Base-by-base conservation (phyloP, 2,888 invertebrate genomes). In the Limnephilus rhombicus region DNA sequence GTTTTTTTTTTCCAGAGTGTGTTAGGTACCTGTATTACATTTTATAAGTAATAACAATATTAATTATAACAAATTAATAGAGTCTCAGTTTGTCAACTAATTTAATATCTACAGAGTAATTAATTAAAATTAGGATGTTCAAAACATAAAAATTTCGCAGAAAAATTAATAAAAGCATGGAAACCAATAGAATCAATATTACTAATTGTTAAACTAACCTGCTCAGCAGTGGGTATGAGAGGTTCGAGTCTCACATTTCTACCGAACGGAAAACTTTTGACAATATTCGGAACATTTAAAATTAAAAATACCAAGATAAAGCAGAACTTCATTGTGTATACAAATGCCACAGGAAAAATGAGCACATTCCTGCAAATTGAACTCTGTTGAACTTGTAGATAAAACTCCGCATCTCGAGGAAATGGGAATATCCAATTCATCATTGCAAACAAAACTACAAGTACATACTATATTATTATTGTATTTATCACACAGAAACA, bases 351-450 rank as follows among this genome's bases (percentile, higher is more conserved):
- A 41, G 83, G 81, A 85, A 68, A 88, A 93, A 91, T 87, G 91
- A 92, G 82, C 82, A 85, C 80, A 83, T 90, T 82, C 24, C 80
- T 68, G 24, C 68, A n/a, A n/a, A 81, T 68, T 93, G 93, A 92
- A 68, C 68, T 68, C 92, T 91, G 87, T 92, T 93, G 93, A 93
- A 92, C 93, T 93, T 90, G n/a, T 29, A 85, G 90, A 85, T 92
- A 86, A 91, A 91, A 91, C 87, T 92, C 45, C 41, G 31, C 80
- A 37, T 34, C 68, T 83, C 80, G 83, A 29, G 80, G 68, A 80
- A 89, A 80, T 89, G 34, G 80, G 68, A 91, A 86, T 85, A 80
- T 68, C 37, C 29, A 81, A 45, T 85, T 83, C 82, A 34, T 1
- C 24, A 37, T 31, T 80, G 85, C 68, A 86, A 68, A 24, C 68